Evolutionary conservation across 2,888 invertebrate genomes (phyloP), one percentile per base, ranked within the genome.

Genomic region (Andrena flavipes): DNA sequence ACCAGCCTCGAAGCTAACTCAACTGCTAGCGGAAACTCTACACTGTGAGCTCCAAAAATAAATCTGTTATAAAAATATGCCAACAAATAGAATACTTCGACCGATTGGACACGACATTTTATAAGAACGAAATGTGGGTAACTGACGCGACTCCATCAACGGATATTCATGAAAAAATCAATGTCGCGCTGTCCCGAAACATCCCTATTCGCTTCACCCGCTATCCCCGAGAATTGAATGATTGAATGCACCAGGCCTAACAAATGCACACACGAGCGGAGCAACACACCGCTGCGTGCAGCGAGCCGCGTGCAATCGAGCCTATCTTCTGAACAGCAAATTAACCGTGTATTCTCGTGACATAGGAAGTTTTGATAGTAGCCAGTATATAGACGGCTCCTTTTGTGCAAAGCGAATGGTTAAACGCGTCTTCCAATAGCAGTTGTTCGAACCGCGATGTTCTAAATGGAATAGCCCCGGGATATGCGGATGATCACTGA

Each of bases 371-470:
- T 59, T 59, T 6, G 56, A 59, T 29, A 29, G 56, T 26, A 26
- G 13, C 6, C 56, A 13, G n/a, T 13, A 7, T 20, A 48, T 70
- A 26, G 6, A 2, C 23, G 60, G 23, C 20, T 30, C 60, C 60
- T 48, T 71, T 71, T 62, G 62, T 62, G 16, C 7, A 16, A 10
- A 1, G 4, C 20, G 49, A 16, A 62, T 30, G 16, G 71, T 49
- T 49, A 62, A 71, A 23, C 60, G 49, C 16, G 48, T 62, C 71
- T 71, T 71, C 60, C 71, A 62, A 62, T 71, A 23, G 20, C 20
- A 23, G 30, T 62, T 13, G 33, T 20, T 68, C 7, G 8, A 49
- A 42, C 2, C 3, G 13, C 5, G 7, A 16, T 20, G 26, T 2
- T 13, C 29, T 48, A 60, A 70, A 42, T 30, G 59, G 59, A 70